Percentiles rank a stretch among this genome's conserved stretches.
These are phyloP conservation scores for Anas flavirostris DNA, from an alignment of 2,797 vertebrate genomes.

Conservation along the genomic window DNA sequence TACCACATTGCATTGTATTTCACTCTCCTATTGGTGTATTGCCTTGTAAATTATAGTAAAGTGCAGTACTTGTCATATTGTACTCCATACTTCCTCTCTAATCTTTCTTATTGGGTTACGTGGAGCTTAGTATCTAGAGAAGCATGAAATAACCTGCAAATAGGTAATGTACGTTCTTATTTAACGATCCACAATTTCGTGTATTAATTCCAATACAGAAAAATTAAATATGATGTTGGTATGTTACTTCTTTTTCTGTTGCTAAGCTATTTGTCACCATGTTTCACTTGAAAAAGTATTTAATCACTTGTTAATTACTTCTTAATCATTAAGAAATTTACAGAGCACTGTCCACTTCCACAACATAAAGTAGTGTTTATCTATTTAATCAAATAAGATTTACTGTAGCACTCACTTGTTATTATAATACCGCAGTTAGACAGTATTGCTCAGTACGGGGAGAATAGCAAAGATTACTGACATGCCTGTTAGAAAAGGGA, in stretches of 20 bases:
- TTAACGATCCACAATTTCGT: background rate
- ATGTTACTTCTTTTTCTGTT: background rate
- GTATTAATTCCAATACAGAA: background rate
- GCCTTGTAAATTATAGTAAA: conserved; percentile 22
- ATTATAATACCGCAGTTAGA: background rate
- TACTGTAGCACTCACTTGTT: conserved; percentile 1
- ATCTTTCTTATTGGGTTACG: background rate
- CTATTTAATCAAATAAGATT: conserved; percentile 31
- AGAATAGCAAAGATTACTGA: conserved; percentile 3
- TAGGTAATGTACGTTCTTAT: background rate
- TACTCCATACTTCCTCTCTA: background rate
- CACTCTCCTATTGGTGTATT: conserved; percentile 54
- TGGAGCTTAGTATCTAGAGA: background rate
- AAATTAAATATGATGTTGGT: background rate
- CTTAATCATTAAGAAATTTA: background rate
- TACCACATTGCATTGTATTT: conserved; percentile 56
- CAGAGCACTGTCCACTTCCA: background rate
- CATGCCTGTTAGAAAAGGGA: conserved; percentile 47
- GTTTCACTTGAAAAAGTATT: conserved; percentile 12
- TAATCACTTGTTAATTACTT: background rate
- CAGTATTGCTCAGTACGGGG: conserved; percentile 24
- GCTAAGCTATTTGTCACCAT: background rate
- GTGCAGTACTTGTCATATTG: background rate
- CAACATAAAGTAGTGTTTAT: background rate
- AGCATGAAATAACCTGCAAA: background rate